Conservation (phyloP, 2,797 vertebrate species). For the Anableps anableps region DNA sequence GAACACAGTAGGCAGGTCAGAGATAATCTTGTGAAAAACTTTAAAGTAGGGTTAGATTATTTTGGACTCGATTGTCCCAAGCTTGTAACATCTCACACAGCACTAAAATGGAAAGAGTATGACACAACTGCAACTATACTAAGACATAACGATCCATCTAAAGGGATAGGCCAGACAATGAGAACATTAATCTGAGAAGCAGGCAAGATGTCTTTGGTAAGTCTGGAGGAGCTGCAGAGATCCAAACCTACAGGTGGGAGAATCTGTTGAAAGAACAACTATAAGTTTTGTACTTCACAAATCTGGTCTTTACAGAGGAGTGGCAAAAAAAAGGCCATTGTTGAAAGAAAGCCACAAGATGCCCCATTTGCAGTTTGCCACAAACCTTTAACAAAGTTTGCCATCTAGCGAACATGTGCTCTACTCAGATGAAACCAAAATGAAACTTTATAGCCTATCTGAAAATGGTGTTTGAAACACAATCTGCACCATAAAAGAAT, state of each 20-base stretch:
- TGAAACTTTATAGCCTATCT: too few species aligned
- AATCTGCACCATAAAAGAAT: background rate
- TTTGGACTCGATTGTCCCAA: too few species aligned
- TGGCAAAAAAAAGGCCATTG: too few species aligned
- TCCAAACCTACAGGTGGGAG: background rate
- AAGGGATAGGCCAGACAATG: too few species aligned
- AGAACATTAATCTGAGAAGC: too few species aligned
- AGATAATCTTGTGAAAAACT: background rate
- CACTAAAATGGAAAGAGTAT: too few species aligned
- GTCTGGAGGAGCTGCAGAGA: background rate
- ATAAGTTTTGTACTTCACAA: background rate
- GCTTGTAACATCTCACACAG: too few species aligned
- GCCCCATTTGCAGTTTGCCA: background rate
- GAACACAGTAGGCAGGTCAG: background rate
- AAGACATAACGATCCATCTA: background rate
- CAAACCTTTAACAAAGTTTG: background rate
- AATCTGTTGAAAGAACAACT: background rate
- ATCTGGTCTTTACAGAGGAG: background rate
- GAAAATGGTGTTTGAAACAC: background rate
- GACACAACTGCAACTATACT: too few species aligned
- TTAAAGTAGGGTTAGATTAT: too few species aligned
- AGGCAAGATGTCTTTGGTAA: background rate
- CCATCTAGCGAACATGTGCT: background rate
- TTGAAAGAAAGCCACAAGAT: background rate
- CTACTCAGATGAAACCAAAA: background rate